Conservation (phyloP, 2,113 vertebrate species). For the Glaucidium brasilianum region DNA sequence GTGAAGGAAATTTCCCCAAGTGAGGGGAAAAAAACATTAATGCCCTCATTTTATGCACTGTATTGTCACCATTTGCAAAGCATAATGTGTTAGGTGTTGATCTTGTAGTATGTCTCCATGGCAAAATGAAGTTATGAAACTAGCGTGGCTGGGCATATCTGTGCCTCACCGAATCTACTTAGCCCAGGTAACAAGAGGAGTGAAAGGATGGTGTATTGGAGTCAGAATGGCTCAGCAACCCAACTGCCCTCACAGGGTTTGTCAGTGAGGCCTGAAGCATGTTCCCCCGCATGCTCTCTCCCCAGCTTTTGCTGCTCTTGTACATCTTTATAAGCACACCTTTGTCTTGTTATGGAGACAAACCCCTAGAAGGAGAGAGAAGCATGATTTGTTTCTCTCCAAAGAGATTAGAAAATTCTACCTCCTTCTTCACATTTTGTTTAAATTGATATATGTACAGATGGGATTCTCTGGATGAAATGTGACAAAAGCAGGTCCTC, state of each 20-base stretch:
- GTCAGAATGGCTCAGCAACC: not conserved
- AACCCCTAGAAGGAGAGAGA: not conserved
- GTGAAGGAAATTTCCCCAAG: not conserved
- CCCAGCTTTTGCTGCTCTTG: not conserved
- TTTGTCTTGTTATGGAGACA: not conserved
- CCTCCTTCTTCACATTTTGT: not conserved
- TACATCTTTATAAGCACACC: not conserved
- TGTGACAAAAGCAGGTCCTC: not conserved
- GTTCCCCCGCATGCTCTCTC: not conserved
- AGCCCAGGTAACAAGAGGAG: not conserved
- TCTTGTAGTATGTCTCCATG: not conserved
- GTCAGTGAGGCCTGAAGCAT: not conserved
- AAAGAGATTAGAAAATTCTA: not conserved
- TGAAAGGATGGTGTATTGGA: not conserved
- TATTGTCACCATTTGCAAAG: not conserved
- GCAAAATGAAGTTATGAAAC: not conserved
- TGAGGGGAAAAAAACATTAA: not conserved
- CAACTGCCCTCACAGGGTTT: not conserved
- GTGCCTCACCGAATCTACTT: not conserved
- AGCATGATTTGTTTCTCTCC: not conserved
- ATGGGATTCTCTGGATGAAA: not conserved
- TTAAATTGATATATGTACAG: rapidly evolving
- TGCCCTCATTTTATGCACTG: not conserved
- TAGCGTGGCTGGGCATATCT: not conserved
- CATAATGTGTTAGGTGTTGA: not conserved